A percentile compares a stretch with the other conserved stretches of the same genome.
phyloP scores from a whole-genome alignment of 2,888 invertebrate genomes.

The Dolomedes plantarius region DNA sequence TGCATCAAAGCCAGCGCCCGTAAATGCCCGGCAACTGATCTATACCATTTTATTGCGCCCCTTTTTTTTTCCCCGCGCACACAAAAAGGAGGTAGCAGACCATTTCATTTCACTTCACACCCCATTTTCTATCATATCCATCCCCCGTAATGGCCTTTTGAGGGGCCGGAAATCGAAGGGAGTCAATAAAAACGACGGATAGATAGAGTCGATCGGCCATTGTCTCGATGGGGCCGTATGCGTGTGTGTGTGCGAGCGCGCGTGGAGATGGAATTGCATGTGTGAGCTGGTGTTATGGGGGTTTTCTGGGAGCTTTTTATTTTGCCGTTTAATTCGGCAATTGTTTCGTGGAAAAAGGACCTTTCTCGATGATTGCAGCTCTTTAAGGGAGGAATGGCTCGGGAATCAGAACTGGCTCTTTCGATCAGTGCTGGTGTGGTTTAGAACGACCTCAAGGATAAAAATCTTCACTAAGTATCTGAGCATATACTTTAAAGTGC shows the following conservation, averaged over 20 bases:
- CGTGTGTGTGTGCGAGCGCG: background rate
- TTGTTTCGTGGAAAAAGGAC: slow-evolving; percentile 9
- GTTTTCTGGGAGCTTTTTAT: slow-evolving; percentile 10
- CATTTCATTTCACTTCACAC: slow-evolving; percentile 18
- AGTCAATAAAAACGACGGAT: slow-evolving; percentile 28
- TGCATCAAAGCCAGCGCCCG: too few relatives aligned
- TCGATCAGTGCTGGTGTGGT: too few relatives aligned
- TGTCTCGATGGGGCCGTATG: background rate
- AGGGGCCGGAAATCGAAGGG: slow-evolving; percentile 12
- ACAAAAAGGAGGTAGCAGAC: background rate
- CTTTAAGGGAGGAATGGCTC: too few relatives aligned
- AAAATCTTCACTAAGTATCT: too few relatives aligned
- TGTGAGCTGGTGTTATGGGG: background rate
- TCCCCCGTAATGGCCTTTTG: slow-evolving; percentile 1
- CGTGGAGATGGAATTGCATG: background rate
- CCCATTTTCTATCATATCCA: slow-evolving; percentile 6
- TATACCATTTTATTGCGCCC: background rate
- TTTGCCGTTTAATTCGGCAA: slow-evolving; percentile 38
- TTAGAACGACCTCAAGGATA: too few relatives aligned
- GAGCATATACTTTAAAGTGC: too few relatives aligned
- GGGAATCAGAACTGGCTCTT: too few relatives aligned
- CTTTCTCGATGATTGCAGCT: too few relatives aligned
- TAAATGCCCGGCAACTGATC: too few relatives aligned
- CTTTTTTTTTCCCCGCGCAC: background rate
- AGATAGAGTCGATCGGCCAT: background rate